phyloP scores from a whole-genome alignment of 2,797 vertebrate species.

The Passerculus sandwichensis region DNA sequence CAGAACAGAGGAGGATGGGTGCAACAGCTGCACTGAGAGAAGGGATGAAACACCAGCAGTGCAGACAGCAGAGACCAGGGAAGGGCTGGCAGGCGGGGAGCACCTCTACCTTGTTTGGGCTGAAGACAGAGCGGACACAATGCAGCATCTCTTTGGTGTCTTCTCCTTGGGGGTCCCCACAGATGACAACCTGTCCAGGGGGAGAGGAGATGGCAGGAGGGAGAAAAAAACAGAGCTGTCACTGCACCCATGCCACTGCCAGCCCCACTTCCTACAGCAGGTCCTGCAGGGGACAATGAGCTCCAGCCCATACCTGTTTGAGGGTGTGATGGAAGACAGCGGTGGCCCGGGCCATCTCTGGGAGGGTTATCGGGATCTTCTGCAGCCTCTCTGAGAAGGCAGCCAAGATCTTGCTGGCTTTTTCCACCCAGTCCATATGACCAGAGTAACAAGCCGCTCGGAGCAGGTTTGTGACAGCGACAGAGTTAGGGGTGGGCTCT shows the following conservation, averaged over 20 bases:
- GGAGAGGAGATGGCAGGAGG: neutral
- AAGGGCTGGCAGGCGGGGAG: no score
- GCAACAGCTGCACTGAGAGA: neutral
- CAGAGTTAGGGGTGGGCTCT: slow-evolving; percentile 90
- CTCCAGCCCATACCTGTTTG: slow-evolving; percentile 80
- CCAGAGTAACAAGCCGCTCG: slow-evolving; percentile 87
- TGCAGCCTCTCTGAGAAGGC: slow-evolving; percentile 88
- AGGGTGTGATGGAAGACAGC: slow-evolving; percentile 85
- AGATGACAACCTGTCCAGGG: slow-evolving; percentile 86
- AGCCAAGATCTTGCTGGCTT: slow-evolving; percentile 80
- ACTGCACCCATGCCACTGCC: neutral
- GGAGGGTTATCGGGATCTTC: slow-evolving; percentile 85
- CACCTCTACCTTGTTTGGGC: slow-evolving; percentile 87
- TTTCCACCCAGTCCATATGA: slow-evolving; percentile 84
- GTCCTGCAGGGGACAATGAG: neutral
- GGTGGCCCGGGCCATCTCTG: slow-evolving; percentile 87
- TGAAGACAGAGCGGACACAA: slow-evolving; percentile 82
- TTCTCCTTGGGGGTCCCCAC: slow-evolving; percentile 83
- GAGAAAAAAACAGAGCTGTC: neutral
- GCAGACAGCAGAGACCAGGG: neutral
- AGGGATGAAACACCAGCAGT: neutral
- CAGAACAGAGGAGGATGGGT: neutral
- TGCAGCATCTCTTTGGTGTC: slow-evolving; percentile 85
- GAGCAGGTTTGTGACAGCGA: slow-evolving; percentile 87
- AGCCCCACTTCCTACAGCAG: neutral